These are phyloP conservation scores for Indicator maculatus DNA, from an alignment of 2,113 vertebrate species.

Conservation along the genomic window DNA sequence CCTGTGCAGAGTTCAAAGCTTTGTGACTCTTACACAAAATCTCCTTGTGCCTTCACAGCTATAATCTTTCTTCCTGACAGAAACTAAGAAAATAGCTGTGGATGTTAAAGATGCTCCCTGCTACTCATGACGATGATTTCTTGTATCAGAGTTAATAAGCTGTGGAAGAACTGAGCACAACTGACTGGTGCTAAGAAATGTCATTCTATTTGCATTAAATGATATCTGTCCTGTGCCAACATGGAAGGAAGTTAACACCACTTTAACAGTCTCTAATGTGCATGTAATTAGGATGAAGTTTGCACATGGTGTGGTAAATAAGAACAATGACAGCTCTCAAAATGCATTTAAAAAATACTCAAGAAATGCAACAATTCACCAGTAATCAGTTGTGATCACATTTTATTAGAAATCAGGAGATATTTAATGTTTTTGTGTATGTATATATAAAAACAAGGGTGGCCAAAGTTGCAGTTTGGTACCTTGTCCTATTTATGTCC, in stretches of 20 bases:
- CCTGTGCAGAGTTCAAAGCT: conserved; percentile 5
- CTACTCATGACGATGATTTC: background rate
- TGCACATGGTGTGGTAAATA: background rate
- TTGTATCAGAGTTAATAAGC: background rate
- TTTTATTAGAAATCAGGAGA: background rate
- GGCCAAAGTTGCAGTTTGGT: background rate
- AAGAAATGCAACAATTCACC: background rate
- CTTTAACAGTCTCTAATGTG: background rate
- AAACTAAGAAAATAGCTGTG: conserved; percentile 32
- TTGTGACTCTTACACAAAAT: background rate
- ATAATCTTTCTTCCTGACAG: conserved; percentile 9
- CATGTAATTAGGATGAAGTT: background rate
- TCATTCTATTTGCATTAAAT: background rate
- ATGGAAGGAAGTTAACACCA: background rate
- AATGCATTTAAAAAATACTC: background rate
- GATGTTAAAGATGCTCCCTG: conserved; percentile 10
- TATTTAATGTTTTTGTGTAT: background rate
- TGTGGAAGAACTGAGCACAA: background rate
- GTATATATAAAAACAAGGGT: background rate
- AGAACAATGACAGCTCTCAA: background rate
- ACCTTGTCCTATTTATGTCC: background rate
- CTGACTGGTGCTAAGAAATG: background rate
- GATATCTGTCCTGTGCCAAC: background rate
- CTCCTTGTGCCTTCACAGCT: background rate
- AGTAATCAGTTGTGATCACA: background rate